Percentiles rank a stretch among this genome's conserved stretches.
Evolutionary conservation across 1,140 invertebrate genomes (phyloP).

Genomic region (Thalassaphorura encarpata): DNA sequence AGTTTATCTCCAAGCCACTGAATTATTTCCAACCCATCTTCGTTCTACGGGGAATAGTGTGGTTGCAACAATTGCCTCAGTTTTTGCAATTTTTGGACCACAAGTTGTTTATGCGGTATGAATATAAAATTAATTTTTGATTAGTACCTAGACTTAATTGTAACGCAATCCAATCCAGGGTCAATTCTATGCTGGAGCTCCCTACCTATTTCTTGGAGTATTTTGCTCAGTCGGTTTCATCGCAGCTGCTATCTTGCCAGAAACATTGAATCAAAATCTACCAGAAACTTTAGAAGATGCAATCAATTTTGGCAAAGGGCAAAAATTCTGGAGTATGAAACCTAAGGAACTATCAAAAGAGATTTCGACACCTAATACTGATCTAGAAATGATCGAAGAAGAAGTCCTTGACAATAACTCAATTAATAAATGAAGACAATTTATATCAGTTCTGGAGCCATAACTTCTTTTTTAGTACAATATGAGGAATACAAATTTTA

Average conservation of each 20-base stretch:
- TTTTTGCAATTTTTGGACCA: constrained; percentile 41
- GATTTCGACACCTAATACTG: no score
- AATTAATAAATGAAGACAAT: no score
- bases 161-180: constrained; percentile 2
- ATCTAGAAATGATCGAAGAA: no score
- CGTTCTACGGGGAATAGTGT: constrained; percentile 53
- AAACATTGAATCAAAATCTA: constrained; percentile 32
- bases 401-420: no score
- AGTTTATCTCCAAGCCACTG: constrained; percentile 46
- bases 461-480: no score
- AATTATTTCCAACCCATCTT: constrained; percentile 58
- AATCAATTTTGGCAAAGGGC: constrained; percentile 36
- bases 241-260: constrained; percentile 36
- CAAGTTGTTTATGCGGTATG: constrained; percentile 44
- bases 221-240: constrained; percentile 33
- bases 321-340: constrained; percentile 35
- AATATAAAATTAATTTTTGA: constrained; percentile 1
- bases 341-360: no score
- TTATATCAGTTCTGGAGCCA: no score
- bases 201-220: constrained; percentile 33
- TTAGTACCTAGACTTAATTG: neutral
- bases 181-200: constrained; percentile 19
- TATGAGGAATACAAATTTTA: no score
- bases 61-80: constrained; percentile 48
- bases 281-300: constrained; percentile 39